These are phyloP conservation scores for Alauda arvensis DNA, from an alignment of 2,797 vertebrate genomes.

Conservation along the genomic window DNA sequence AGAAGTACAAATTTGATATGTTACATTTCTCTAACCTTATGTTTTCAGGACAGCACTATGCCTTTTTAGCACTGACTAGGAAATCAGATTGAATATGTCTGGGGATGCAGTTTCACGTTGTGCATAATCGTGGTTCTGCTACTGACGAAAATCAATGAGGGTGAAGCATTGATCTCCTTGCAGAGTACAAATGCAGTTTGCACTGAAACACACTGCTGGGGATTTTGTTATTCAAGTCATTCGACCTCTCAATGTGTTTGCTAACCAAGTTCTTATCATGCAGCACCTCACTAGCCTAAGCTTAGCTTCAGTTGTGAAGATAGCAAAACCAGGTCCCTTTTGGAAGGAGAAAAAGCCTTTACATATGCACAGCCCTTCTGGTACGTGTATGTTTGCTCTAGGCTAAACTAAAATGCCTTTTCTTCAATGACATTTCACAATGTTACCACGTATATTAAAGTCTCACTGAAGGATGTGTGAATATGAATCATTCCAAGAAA, in stretches of 20 bases:
- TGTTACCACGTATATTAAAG: constrained; percentile 57
- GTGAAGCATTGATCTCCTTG: constrained; percentile 73
- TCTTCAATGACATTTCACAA: constrained; percentile 68
- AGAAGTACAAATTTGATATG: constrained; percentile 46
- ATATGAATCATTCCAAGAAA: constrained; percentile 49
- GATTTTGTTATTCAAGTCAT: constrained; percentile 77
- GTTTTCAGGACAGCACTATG: constrained; percentile 53
- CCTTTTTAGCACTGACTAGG: constrained; percentile 63
- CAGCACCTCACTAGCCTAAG: constrained; percentile 50
- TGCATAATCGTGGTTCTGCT: constrained; percentile 67
- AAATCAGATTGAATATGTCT: constrained; percentile 70
- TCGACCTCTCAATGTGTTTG: constrained; percentile 61
- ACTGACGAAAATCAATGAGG: constrained; percentile 72
- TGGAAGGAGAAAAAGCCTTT: constrained; percentile 53
- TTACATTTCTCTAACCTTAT: constrained; percentile 61
- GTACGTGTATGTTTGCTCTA: constrained; percentile 64
- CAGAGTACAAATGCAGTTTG: constrained; percentile 72
- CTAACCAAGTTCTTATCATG: constrained; percentile 69
- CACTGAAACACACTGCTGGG: constrained; percentile 62
- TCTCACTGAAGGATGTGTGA: constrained; percentile 38
- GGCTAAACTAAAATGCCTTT: constrained; percentile 68
- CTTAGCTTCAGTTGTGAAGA: constrained; percentile 38
- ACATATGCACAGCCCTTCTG: constrained; percentile 40
- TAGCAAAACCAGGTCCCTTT: constrained; percentile 34
- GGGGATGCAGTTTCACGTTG: constrained; percentile 62